phyloP scores from a whole-genome alignment of 2,113 vertebrate species.

The Gallinago undulata region DNA sequence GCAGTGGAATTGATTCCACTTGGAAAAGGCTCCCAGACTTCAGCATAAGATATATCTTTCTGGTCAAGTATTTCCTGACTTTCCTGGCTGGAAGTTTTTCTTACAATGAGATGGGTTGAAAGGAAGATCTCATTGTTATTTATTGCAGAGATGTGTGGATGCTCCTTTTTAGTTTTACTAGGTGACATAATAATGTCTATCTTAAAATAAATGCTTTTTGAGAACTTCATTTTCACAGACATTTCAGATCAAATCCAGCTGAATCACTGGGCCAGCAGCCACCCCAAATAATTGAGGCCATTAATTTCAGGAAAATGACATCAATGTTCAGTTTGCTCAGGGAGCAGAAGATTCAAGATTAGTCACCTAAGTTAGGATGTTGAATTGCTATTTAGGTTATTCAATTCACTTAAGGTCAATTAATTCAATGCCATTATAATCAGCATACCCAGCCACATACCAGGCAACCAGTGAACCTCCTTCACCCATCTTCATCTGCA shows the following conservation, averaged over 20 bases:
- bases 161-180: conserved; percentile 49
- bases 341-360: not conserved
- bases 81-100: conserved; percentile 21
- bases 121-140: conserved; percentile 17
- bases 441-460: not conserved
- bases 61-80: conserved; percentile 44
- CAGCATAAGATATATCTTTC: conserved; percentile 1
- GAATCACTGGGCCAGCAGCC: conserved; percentile 40
- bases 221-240: conserved; percentile 40
- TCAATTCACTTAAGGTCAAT: not conserved
- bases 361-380: not conserved
- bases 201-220: conserved; percentile 50
- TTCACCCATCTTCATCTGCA: not conserved
- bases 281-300: not conserved
- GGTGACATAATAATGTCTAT: conserved; percentile 31
- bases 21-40: conserved; percentile 3
- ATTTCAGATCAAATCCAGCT: conserved; percentile 29
- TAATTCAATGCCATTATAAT: not conserved
- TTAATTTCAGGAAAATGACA: conserved; percentile 36
- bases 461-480: not conserved
- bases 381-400: not conserved
- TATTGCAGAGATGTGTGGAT: conserved; percentile 25
- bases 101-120: not conserved
- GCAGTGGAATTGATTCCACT: not conserved
- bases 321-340: conserved; percentile 1